A percentile compares a stretch with the other conserved stretches of the same genome.
phyloP scores from a whole-genome alignment of 2,113 vertebrate species.

The Ictalurus furcatus region DNA sequence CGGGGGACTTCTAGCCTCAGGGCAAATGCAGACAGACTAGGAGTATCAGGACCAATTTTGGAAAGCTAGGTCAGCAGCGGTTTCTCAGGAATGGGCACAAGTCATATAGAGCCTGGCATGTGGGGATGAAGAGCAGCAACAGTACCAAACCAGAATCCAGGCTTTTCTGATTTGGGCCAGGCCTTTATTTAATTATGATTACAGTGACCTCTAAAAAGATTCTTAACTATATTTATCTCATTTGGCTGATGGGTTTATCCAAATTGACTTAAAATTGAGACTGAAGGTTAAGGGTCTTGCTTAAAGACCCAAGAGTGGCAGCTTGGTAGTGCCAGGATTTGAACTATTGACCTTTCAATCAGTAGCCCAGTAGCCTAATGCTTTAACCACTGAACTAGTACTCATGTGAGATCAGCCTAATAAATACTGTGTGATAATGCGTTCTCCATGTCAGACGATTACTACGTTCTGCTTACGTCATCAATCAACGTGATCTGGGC shows the following conservation, averaged over 20 bases:
- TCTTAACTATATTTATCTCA: background rate
- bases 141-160: slow-evolving; percentile 56
- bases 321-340: background rate
- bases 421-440: background rate
- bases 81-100: slow-evolving; percentile 78
- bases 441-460: background rate
- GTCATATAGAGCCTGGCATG: slow-evolving; percentile 74
- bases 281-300: background rate
- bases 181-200: background rate
- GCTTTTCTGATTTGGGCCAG: slow-evolving; percentile 10
- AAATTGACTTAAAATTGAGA: background rate
- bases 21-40: slow-evolving; percentile 85
- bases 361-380: background rate
- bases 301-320: background rate
- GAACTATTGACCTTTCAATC: background rate
- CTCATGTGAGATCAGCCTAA: background rate
- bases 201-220: background rate
- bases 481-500: background rate
- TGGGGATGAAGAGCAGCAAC: slow-evolving; percentile 72
- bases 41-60: slow-evolving; percentile 92
- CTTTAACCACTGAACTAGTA: background rate
- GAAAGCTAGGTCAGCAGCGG: slow-evolving; percentile 78
- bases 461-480: background rate
- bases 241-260: background rate
- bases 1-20: slow-evolving; percentile 76